Evolutionary conservation across 2,888 invertebrate genomes (phyloP).

Genomic region (Sipunculus nudus): DNA sequence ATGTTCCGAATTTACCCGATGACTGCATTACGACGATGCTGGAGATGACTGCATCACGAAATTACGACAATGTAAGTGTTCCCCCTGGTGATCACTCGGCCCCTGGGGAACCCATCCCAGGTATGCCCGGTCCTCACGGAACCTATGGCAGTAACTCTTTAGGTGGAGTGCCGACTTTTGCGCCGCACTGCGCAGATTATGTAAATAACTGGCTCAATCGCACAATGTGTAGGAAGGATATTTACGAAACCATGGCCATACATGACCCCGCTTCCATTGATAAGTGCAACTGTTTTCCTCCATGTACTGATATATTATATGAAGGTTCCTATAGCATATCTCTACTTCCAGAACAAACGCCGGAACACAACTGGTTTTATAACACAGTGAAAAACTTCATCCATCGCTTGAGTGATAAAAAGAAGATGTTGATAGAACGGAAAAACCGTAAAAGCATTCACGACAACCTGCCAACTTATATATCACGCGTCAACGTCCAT

Average conservation of each 20-base stretch:
- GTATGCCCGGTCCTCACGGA: no score
- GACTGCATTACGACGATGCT: slow-evolving; percentile 17
- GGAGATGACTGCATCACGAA: no score
- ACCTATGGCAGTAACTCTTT: no score
- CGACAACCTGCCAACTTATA: slow-evolving; percentile 9
- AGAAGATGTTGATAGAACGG: slow-evolving; percentile 3
- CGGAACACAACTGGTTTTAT: slow-evolving; percentile 39
- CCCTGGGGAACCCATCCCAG: no score
- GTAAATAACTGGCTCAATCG: no score
- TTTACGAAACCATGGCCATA: slow-evolving; percentile 44
- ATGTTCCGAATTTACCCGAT: slow-evolving; percentile 20
- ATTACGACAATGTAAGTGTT: no score
- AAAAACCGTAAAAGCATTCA: slow-evolving; percentile 14
- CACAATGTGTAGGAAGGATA: slow-evolving; percentile 38
- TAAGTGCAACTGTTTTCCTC: slow-evolving; percentile 39
- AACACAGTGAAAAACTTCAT: slow-evolving; percentile 28
- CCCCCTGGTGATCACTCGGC: no score
- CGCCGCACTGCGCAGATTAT: no score
- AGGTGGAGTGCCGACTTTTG: no score
- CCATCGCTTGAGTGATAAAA: no score
- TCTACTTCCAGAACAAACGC: slow-evolving; percentile 33
- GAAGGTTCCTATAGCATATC: slow-evolving; percentile 41
- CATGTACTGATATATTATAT: slow-evolving; percentile 41
- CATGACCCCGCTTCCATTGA: slow-evolving; percentile 37
- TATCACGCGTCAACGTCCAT: slow-evolving; percentile 41